A percentile compares a stretch with the other conserved stretches of the same genome.
Evolutionary conservation across 2,113 vertebrate species (phyloP).

Genomic region (Dolichotis patagonum): DNA sequence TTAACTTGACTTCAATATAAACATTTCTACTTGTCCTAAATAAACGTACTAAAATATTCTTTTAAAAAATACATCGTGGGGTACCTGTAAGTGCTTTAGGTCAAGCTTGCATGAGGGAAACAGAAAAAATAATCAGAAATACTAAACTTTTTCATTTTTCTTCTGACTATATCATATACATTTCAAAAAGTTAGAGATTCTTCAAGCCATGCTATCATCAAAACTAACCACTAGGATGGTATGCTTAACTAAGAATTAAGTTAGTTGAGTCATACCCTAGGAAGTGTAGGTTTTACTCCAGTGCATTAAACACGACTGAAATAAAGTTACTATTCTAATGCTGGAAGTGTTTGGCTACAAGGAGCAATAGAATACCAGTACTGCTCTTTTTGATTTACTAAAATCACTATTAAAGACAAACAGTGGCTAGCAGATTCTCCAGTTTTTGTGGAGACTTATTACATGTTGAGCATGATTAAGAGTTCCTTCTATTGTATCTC

Average conservation of each 20-base stretch:
- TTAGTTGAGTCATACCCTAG: neutral
- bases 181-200: neutral
- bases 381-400: neutral
- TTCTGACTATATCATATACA: neutral
- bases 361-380: neutral
- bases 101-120: neutral
- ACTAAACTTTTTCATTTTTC: neutral
- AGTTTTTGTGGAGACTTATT: neutral
- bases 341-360: neutral
- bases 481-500: neutral
- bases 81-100: neutral
- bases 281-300: neutral
- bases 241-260: neutral
- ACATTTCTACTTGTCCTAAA: neutral
- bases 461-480: neutral
- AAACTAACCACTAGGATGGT: neutral
- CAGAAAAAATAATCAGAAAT: neutral
- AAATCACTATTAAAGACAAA: neutral
- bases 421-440: accelerated
- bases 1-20: neutral
- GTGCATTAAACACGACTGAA: neutral
- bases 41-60: neutral
- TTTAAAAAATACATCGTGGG: neutral
- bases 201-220: neutral
- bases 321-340: neutral